Base-by-base conservation (phyloP, 2,113 vertebrate genomes). In the Lates calcarifer region DNA sequence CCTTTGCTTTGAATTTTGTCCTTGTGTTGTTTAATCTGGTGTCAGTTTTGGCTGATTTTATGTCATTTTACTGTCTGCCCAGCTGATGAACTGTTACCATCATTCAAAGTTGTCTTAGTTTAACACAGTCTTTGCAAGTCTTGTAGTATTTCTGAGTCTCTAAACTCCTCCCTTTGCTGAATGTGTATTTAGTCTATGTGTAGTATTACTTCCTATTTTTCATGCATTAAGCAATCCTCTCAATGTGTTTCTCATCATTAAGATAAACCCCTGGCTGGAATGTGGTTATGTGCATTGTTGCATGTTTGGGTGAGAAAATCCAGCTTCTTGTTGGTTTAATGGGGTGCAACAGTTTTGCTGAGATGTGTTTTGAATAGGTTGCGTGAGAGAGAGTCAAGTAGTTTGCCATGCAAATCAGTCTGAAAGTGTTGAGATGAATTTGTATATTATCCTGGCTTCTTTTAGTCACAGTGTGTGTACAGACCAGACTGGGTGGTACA, bases 341-440 rank as follows among this genome's bases (percentile, higher is more conserved):
- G 39, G 10, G 15, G 10, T 53, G 64, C 20, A 64, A 7, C 29
- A 4, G 74, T 74, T 60, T 72, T 37, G 15, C 29, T 56, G 45
- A 28, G 45, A 3, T 4, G 31, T 51, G 33, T 73, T 58, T 55
- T 2, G 6, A 62, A 43, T 0, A 1, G 24, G 6, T 60, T 33
- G 10, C 18, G 28, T 33, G 57, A 60, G 9, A 58, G n/a, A 71
- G 55, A 65, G 69, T 65, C 22, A 39, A 77, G 53, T 45, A n/a
- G 26, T 71, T 80, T 57, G 56, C 35, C 45, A 62, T 77, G 67
- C 71, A 88, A 86, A 90, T 77, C 15, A 53, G 18, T 70, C 39
- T 51, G 18, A 29, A 67, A 74, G 26, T 37, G 35, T n/a, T 82
- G 53, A 7, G 17, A 68, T 37, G 9, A 10, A 75, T 86, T 86